These are phyloP conservation scores for Trididemnum nubilum DNA, from an alignment of 23 tunicate species.

Conservation along the genomic window DNA sequence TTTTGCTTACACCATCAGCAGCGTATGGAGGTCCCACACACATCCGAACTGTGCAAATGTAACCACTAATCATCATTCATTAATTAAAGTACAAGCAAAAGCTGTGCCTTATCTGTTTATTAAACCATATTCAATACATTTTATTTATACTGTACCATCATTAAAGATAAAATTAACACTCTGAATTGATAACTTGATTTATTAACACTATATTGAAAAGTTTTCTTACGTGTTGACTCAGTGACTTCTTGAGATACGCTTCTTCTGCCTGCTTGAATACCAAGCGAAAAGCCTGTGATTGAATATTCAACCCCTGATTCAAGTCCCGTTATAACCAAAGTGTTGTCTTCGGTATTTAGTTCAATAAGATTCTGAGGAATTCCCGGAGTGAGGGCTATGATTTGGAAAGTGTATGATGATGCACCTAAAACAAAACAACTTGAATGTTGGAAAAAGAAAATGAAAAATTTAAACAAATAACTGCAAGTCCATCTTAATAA, in stretches of 20 bases:
- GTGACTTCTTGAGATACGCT: neutral
- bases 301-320: slow-evolving; percentile 18
- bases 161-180: too few species aligned
- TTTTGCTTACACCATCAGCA: too few species aligned
- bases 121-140: too few species aligned
- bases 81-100: too few species aligned
- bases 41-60: too few species aligned
- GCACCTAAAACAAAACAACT: slow-evolving; percentile 15
- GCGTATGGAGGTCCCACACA: too few species aligned
- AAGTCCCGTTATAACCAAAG: neutral
- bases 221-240: slow-evolving; percentile 23
- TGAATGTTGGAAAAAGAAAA: neutral
- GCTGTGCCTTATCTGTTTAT: too few species aligned
- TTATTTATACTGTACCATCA: too few species aligned
- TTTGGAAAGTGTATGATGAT: neutral
- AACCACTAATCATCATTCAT: too few species aligned
- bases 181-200: too few species aligned
- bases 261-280: neutral
- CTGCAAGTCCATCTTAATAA: too few species aligned
- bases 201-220: too few species aligned
- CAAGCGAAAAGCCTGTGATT: neutral
- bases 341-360: neutral
- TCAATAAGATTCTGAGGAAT: neutral
- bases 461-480: neutral
- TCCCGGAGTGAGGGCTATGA: neutral